phyloP scores from a whole-genome alignment of 1,140 invertebrate species.

The Drosophila parvula region DNA sequence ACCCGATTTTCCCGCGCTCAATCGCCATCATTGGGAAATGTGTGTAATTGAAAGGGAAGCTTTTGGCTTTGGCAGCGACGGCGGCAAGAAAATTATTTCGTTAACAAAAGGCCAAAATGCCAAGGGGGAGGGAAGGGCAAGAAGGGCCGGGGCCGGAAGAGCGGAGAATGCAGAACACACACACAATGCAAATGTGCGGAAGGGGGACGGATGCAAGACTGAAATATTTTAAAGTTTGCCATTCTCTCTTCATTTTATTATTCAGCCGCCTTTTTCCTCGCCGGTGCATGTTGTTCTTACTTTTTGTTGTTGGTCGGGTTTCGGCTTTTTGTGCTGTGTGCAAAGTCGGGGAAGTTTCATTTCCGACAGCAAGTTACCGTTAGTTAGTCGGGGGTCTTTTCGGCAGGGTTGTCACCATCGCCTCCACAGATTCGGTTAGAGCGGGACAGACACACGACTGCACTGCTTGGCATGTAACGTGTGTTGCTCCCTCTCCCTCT shows the following conservation, averaged over 20 bases:
- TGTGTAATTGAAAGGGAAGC: slow-evolving; percentile 84
- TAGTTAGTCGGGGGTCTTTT: slow-evolving; percentile 67
- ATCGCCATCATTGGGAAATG: slow-evolving; percentile 67
- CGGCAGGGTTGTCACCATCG: slow-evolving; percentile 70
- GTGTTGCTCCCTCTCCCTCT: slow-evolving; percentile 46
- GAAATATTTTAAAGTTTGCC: slow-evolving; percentile 79
- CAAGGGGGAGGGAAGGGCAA: background rate
- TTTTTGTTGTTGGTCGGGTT: slow-evolving; percentile 14
- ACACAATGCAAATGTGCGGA: slow-evolving; percentile 35
- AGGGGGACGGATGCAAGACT: slow-evolving; percentile 49
- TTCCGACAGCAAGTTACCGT: slow-evolving; percentile 82
- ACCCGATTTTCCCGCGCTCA: slow-evolving; percentile 11
- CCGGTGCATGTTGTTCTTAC: slow-evolving; percentile 4
- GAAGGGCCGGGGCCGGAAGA: slow-evolving; percentile 1
- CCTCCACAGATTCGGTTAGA: slow-evolving; percentile 26
- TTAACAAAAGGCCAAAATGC: slow-evolving; percentile 77
- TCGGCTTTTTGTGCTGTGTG: slow-evolving; percentile 32
- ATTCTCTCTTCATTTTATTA: slow-evolving; percentile 37
- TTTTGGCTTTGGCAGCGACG: slow-evolving; percentile 70
- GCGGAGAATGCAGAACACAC: slow-evolving; percentile 24
- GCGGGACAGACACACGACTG: slow-evolving; percentile 45
- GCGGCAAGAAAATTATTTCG: slow-evolving; percentile 81
- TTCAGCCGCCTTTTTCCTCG: slow-evolving; percentile 15
- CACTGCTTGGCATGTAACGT: slow-evolving; percentile 70
- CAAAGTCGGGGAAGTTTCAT: slow-evolving; percentile 79